Evolutionary conservation across 2,888 invertebrate species (phyloP).

Genomic region (Morinoia aosen): DNA sequence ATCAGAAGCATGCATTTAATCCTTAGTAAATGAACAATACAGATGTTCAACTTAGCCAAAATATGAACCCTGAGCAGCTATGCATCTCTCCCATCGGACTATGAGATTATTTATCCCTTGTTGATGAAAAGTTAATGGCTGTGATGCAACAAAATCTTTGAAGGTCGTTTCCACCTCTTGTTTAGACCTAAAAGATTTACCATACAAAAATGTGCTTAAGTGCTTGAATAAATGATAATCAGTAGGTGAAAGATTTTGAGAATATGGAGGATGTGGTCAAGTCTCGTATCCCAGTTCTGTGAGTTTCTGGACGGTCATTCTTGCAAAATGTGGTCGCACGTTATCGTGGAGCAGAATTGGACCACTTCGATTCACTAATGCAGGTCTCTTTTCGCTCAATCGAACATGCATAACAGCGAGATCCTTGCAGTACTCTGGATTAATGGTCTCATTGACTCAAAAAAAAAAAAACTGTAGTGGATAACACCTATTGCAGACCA

Average conservation of each 20-base stretch:
- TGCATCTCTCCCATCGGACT: neutral
- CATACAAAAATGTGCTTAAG: neutral
- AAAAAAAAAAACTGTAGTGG: constrained; percentile 14
- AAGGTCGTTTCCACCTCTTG: neutral
- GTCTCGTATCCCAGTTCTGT: constrained; percentile 34
- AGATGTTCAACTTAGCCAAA: neutral
- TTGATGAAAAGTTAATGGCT: neutral
- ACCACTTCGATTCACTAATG: neutral
- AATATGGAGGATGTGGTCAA: neutral
- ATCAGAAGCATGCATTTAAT: neutral
- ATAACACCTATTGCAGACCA: constrained; percentile 34
- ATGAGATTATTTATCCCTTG: neutral
- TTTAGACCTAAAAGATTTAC: constrained; percentile 19
- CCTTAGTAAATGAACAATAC: neutral
- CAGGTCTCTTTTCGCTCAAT: neutral
- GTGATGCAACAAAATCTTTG: constrained; percentile 1
- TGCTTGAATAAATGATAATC: neutral
- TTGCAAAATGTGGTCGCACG: constrained; percentile 17
- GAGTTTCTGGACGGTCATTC: constrained; percentile 29
- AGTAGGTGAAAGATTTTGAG: neutral
- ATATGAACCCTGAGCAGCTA: neutral
- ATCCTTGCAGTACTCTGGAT: neutral
- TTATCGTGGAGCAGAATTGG: neutral
- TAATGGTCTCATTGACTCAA: neutral
- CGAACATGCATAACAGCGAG: neutral